A percentile compares a stretch with the other conserved stretches of the same genome.
Evolutionary conservation across 2,888 invertebrate genomes (phyloP).

Genomic region (Eugnorisma glareosa): DNA sequence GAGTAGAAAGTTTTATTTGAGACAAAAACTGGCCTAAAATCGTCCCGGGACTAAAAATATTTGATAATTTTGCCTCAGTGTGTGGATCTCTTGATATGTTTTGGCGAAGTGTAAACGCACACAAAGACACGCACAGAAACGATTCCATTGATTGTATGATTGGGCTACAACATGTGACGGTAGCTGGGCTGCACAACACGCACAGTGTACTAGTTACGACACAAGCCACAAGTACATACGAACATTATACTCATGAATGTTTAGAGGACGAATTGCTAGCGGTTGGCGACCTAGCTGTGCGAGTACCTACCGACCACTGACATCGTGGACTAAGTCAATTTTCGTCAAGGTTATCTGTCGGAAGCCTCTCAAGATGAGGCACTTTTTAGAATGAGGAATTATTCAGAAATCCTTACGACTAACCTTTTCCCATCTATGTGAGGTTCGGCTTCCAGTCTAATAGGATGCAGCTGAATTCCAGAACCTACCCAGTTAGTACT

Average conservation of each 20-base stretch:
- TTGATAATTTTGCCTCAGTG: neutral
- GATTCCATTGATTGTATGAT: constrained; percentile 60
- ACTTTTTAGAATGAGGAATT: neutral
- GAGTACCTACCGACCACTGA: constrained; percentile 31
- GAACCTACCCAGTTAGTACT: too few species aligned
- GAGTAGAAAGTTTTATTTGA: constrained; percentile 12
- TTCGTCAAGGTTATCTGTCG: constrained; percentile 55
- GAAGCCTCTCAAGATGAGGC: neutral
- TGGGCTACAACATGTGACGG: constrained; percentile 37
- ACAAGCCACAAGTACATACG: constrained; percentile 46
- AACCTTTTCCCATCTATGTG: too few species aligned
- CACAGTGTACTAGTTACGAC: constrained; percentile 50
- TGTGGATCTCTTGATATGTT: constrained; percentile 4
- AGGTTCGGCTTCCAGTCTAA: too few species aligned
- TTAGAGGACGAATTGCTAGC: constrained; percentile 64
- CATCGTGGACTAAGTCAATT: constrained; percentile 23
- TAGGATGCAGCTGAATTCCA: too few species aligned
- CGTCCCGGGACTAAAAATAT: neutral
- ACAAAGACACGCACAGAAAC: neutral
- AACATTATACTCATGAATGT: constrained; percentile 61
- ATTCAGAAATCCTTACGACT: neutral
- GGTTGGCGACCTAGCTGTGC: constrained; percentile 57
- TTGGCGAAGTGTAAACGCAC: constrained; percentile 2
- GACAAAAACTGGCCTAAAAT: constrained; percentile 13
- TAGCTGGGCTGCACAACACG: constrained; percentile 31